Percentiles rank a stretch among this genome's conserved stretches.
phyloP scores from a whole-genome alignment of 2,113 vertebrate genomes.

The Barbus barbus region DNA sequence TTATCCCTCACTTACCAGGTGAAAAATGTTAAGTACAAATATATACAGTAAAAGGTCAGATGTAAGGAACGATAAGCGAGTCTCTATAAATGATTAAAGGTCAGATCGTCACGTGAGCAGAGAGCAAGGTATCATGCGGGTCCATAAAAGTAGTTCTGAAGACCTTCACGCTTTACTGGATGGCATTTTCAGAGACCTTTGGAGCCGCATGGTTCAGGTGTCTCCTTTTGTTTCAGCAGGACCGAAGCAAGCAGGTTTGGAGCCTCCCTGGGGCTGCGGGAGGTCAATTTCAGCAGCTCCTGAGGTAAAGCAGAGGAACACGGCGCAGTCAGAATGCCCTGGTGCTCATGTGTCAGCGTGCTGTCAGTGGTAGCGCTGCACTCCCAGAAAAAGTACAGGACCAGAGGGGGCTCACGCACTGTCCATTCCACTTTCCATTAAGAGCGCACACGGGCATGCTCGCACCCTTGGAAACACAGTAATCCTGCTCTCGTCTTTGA shows the following conservation, averaged over 20 bases:
- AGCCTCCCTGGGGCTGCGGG: conserved; percentile 11
- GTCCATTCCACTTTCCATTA: conserved; percentile 50
- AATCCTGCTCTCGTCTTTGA: neutral
- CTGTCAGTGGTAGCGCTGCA: conserved; percentile 27
- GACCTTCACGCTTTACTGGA: conserved; percentile 27
- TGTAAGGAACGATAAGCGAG: neutral
- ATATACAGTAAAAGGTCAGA: conserved; percentile 10
- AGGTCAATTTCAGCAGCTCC: conserved; percentile 31
- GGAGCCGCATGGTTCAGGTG: conserved; percentile 9
- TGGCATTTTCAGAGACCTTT: conserved; percentile 41
- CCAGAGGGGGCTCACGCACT: conserved; percentile 37
- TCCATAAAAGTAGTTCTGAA: neutral
- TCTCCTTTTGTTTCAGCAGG: conserved; percentile 35
- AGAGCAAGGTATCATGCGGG: neutral
- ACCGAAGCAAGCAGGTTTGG: conserved; percentile 5
- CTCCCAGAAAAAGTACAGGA: conserved; percentile 34
- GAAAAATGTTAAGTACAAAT: conserved; percentile 3
- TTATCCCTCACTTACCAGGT: neutral
- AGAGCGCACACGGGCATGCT: conserved; percentile 2
- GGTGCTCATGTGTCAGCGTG: conserved; percentile 46
- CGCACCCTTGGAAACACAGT: conserved; percentile 3
- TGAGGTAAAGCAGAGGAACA: conserved; percentile 24
- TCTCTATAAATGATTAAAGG: conserved; percentile 1
- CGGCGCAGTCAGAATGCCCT: conserved; percentile 7
- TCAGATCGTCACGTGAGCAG: conserved; percentile 13